Evolutionary conservation across 2,113 vertebrate genomes (phyloP), one percentile per base, ranked within the genome.

Genomic region (Alaudala cheleensis): DNA sequence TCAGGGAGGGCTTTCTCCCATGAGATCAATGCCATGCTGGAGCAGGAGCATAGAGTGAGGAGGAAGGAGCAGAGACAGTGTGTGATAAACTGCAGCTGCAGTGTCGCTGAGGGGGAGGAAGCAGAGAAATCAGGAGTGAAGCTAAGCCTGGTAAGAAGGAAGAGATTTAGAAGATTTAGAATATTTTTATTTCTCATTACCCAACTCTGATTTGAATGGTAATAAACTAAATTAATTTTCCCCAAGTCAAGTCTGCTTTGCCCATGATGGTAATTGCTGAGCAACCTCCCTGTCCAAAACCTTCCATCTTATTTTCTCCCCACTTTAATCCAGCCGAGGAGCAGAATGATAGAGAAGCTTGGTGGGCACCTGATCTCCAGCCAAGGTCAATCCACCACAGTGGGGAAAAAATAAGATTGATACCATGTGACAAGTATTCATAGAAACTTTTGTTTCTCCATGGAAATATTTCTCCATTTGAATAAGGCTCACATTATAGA

Each of bases 21-120:
- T 37, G 31, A 31, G 34, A 82, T 21, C 0, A 1, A 53, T 1
- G 7, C 16, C 50, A 57, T 0, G 1, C 33, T 51, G 37, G 33
- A 77, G 37, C 21, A 64, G 49, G 24, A 69, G 37, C 37, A 81
- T 69, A 67, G 60, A 44, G 40, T 29, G 47, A 86, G 76, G 54
- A 74, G 40, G 34, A 56, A 61, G 34, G 31, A 69, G 31, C 8
- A 57, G 49, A 62, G 33, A 70, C 21, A 42, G 39, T 1, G 28
- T 25, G 40, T 60, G 45, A 60, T 33, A 45, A 88, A 60, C 26
- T 26, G 14, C 40, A 60, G 31, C 29, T 24, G 13, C 64, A 42
- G 45, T 6, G 5, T 26, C 1, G 0, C 39, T 60, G 57, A 23
- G 18, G 4, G 7, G 44, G 22, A 70, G 25, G 25, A 76, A 31